Evolutionary conservation across 2,888 invertebrate species (phyloP), one percentile per base, ranked within the genome.

Genomic region (Tenthredo mesomela): DNA sequence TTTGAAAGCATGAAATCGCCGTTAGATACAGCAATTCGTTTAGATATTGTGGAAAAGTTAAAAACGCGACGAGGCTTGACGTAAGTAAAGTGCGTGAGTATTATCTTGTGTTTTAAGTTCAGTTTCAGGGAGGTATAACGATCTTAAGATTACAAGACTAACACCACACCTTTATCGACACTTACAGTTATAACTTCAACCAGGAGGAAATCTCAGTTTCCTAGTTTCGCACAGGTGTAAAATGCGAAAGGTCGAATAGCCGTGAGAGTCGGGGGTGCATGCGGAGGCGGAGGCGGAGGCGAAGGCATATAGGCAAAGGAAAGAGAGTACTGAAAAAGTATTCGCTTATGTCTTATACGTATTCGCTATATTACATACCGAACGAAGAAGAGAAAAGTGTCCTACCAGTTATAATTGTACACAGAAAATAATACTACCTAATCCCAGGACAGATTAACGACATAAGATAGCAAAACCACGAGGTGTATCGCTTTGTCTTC

Each of bases 401-500:
- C 33, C 12, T 33, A 33, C 10, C 33, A 77, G 29, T 15, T n/a
- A 75, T 10, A 25, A n/a, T 33, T 10, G 12, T 21, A 40, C 4
- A 40, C 21, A n/a, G 50, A 37, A 80, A 47, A 82, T 70, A 70
- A 70, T 67, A 67, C 33, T 10, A 47, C 71, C 37, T 65, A 80
- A 47, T 43, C 10, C n/a, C 47, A 47, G 82, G 67, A 47, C 29
- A 67, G 33, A 80, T 80, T 80, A 80, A 80, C 47, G 47, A 29
- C 67, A 33, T 18, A 67, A 65, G 67, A 70, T 82, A 61, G 82
- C 67, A 70, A 67, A 82, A 82, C 70, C 82, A 82, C 82, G 12
- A 47, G 47, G 82, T 67, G 67, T 82, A 67, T 82, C 82, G 82
- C 82, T 82, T 80, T 80, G 80, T 80, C 25, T 61, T 25, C 25